phyloP scores from a whole-genome alignment of 2,888 invertebrate species.

The Perizoma affinitatum region DNA sequence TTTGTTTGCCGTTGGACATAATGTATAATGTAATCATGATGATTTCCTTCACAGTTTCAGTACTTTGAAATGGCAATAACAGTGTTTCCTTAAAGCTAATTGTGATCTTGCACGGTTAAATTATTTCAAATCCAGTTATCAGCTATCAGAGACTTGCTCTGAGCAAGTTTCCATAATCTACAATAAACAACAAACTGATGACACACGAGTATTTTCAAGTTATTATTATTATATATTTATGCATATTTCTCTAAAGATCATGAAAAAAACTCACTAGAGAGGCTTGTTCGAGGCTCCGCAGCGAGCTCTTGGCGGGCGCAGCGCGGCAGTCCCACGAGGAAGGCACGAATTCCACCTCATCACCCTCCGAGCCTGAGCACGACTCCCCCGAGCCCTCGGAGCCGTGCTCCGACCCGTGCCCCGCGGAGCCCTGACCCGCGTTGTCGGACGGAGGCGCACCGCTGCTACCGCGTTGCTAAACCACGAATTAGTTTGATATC shows the following conservation, averaged over 20 bases:
- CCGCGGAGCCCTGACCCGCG: slow-evolving; percentile 26
- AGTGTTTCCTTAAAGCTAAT: too few species aligned
- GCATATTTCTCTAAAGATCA: neutral
- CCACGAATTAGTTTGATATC: neutral
- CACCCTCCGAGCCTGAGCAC: slow-evolving; percentile 82
- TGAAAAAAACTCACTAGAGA: slow-evolving; percentile 52
- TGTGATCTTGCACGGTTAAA: too few species aligned
- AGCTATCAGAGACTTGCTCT: too few species aligned
- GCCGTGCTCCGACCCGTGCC: slow-evolving; percentile 35
- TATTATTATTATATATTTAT: too few species aligned
- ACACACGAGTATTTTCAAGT: too few species aligned
- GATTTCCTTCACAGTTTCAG: too few species aligned
- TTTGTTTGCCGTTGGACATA: too few species aligned
- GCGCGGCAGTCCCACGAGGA: slow-evolving; percentile 92
- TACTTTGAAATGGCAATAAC: too few species aligned
- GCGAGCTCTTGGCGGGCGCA: slow-evolving; percentile 89
- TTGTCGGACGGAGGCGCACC: slow-evolving; percentile 37
- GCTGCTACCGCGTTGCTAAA: slow-evolving; percentile 60
- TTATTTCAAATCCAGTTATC: too few species aligned
- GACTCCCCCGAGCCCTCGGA: slow-evolving; percentile 52
- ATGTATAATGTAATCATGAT: too few species aligned
- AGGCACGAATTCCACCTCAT: slow-evolving; percentile 90
- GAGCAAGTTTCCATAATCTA: too few species aligned
- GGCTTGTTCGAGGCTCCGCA: slow-evolving; percentile 73
- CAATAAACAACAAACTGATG: too few species aligned